phyloP scores from a whole-genome alignment of 2,888 invertebrate genomes.

The Drosophila bunnanda region DNA sequence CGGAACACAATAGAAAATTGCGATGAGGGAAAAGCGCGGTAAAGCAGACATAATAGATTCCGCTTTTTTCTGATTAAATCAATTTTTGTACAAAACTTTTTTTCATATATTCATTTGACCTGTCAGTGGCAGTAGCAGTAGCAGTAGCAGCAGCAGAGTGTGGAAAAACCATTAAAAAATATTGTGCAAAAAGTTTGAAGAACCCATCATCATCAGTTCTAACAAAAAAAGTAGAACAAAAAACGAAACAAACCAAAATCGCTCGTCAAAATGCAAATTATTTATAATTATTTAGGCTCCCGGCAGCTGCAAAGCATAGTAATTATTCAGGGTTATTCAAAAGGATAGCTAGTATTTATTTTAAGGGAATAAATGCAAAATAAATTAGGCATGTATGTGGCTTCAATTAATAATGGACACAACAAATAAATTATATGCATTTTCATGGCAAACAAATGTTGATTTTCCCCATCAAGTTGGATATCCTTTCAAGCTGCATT shows the following conservation, averaged over 20 bases:
- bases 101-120: slow-evolving; percentile 42
- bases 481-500: background rate
- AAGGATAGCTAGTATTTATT: background rate
- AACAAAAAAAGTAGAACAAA: background rate
- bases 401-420: background rate
- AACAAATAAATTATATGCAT: background rate
- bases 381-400: no score
- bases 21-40: slow-evolving; percentile 8
- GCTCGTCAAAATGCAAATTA: slow-evolving; percentile 39
- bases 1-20: slow-evolving; percentile 28
- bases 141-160: slow-evolving; percentile 10
- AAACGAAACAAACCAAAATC: background rate
- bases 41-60: slow-evolving; percentile 41
- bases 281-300: slow-evolving; percentile 31
- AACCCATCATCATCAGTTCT: slow-evolving; percentile 18
- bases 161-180: slow-evolving; percentile 39
- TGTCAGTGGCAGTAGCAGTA: slow-evolving; percentile 35
- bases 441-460: background rate
- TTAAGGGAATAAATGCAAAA: background rate
- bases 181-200: slow-evolving; percentile 37
- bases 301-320: slow-evolving; percentile 3
- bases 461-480: background rate
- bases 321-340: background rate
- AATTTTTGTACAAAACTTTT: slow-evolving; percentile 32
- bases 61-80: slow-evolving; percentile 39